phyloP scores from a whole-genome alignment of 2,797 vertebrate genomes.

The Rousettus madagascariensis region DNA sequence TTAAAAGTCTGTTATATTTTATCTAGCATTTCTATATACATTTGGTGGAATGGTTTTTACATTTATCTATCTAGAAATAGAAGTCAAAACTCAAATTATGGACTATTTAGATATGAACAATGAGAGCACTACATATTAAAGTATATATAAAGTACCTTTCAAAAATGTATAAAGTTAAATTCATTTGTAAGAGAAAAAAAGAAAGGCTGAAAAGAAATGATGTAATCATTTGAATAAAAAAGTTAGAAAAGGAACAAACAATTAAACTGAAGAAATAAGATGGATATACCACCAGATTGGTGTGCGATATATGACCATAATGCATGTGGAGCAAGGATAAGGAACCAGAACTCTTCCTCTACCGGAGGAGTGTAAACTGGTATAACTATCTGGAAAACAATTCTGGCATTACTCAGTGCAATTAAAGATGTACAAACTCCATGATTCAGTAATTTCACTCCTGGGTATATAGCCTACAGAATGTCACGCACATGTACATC shows the following conservation, averaged over 20 bases:
- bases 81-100: background rate
- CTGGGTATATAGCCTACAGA: background rate
- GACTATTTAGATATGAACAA: background rate
- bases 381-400: background rate
- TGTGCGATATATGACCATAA: background rate
- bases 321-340: background rate
- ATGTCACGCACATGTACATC: background rate
- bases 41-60: background rate
- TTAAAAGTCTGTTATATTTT: background rate
- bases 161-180: background rate
- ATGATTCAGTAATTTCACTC: background rate
- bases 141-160: background rate
- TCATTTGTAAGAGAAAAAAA: background rate
- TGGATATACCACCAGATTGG: background rate
- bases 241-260: background rate
- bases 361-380: background rate
- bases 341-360: background rate
- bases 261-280: background rate
- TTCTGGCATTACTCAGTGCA: background rate
- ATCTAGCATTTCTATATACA: background rate
- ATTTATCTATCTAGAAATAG: constrained; percentile 12
- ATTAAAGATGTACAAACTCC: background rate
- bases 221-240: background rate
- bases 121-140: background rate
- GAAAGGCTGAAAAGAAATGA: background rate